Evolutionary conservation across 1,140 invertebrate genomes (phyloP).

Genomic region (Caenorhabditis inopinata): DNA sequence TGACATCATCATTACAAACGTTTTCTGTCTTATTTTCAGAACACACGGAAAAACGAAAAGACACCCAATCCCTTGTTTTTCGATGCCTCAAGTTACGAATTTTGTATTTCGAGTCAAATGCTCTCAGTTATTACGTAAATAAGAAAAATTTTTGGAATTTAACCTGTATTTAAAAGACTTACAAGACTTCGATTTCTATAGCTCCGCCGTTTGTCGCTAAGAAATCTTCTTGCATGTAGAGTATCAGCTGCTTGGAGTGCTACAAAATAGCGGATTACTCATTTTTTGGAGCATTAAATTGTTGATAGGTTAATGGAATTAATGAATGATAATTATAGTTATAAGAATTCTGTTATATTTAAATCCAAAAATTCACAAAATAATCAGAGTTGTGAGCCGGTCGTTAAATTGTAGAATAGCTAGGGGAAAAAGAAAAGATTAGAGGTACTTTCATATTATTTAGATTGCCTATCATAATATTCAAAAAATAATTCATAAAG

Average conservation of each 20-base stretch:
- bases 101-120: neutral
- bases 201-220: slow-evolving; percentile 30
- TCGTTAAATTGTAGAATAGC: no score
- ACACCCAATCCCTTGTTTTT: neutral
- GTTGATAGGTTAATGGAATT: neutral
- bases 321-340: no score
- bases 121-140: neutral
- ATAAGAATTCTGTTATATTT: no score
- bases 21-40: neutral
- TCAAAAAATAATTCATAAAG: no score
- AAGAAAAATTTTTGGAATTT: neutral
- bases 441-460: no score
- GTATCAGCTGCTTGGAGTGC: slow-evolving; percentile 19
- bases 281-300: neutral
- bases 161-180: no score
- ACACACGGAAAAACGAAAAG: neutral
- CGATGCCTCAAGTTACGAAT: neutral
- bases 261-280: neutral
- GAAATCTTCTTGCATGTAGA: slow-evolving; percentile 33
- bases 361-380: no score
- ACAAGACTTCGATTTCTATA: slow-evolving; percentile 42
- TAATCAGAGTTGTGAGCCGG: no score
- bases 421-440: no score
- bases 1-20: slow-evolving; percentile 7
- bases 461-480: no score